Evolutionary conservation across 2,888 invertebrate species (phyloP).

Genomic region (Cheilosia soror): DNA sequence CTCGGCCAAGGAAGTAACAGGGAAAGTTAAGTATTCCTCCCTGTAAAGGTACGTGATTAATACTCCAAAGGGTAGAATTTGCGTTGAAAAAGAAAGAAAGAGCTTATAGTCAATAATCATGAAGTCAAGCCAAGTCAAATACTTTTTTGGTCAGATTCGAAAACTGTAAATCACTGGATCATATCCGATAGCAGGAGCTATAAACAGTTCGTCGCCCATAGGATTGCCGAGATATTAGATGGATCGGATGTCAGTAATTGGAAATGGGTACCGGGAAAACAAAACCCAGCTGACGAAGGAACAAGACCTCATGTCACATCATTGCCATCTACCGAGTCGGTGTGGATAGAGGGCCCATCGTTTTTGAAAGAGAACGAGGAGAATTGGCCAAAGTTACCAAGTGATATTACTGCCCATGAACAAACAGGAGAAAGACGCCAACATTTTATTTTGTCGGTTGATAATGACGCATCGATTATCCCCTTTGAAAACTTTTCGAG

Average conservation of each 20-base stretch:
- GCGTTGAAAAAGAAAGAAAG: not conserved
- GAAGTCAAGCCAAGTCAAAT: not conserved
- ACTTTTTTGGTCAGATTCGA: slow-evolving; percentile 38
- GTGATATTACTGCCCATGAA: not conserved
- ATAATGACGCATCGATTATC: slow-evolving; percentile 16
- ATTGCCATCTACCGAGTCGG: slow-evolving; percentile 6
- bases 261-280: slow-evolving; percentile 75
- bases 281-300: slow-evolving; percentile 3
- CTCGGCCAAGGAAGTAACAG: no score
- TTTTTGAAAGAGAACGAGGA: not conserved
- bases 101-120: not conserved
- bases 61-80: not conserved
- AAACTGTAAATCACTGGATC: slow-evolving; percentile 57
- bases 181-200: slow-evolving; percentile 47
- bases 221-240: slow-evolving; percentile 75
- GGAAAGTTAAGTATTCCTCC: no score
- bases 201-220: slow-evolving; percentile 73
- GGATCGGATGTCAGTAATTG: slow-evolving; percentile 65
- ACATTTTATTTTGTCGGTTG: not conserved
- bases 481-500: slow-evolving; percentile 31
- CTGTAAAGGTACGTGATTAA: no score
- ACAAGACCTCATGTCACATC: slow-evolving; percentile 8
- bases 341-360: not conserved
- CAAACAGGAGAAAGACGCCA: not conserved
- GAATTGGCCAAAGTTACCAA: not conserved